Conservation (phyloP, 2,888 invertebrate genomes). For the Limnephilus lunatus region DNA sequence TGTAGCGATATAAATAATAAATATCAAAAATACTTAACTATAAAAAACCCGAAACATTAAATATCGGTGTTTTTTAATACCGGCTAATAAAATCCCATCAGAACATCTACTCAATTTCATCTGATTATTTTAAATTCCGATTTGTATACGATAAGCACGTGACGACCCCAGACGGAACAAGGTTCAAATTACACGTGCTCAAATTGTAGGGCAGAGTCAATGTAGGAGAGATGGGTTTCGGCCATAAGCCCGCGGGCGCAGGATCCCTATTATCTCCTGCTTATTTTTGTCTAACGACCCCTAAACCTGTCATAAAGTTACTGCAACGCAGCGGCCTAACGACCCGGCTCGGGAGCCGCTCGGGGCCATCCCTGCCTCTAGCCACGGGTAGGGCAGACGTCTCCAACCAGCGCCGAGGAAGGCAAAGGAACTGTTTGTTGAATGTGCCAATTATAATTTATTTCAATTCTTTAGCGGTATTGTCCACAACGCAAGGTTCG, state of each 20-base stretch:
- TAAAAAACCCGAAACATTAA: neutral
- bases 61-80: too few relatives aligned
- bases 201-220: neutral
- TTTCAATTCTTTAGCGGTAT: neutral
- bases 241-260: neutral
- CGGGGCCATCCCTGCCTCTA: neutral
- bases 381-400: neutral
- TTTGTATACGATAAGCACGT: neutral
- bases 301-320: slow-evolving; percentile 53
- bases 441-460: neutral
- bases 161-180: neutral
- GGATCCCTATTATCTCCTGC: slow-evolving; percentile 45
- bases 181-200: neutral
- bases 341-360: slow-evolving; percentile 29
- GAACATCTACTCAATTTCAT: neutral
- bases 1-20: neutral
- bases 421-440: neutral
- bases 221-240: neutral
- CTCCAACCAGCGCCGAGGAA: neutral
- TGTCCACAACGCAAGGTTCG: too few relatives aligned
- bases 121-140: neutral
- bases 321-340: slow-evolving; percentile 22
- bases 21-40: neutral
- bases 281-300: slow-evolving; percentile 54
- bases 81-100: neutral